Evolutionary conservation across 2,888 invertebrate species (phyloP).

Genomic region (Spodoptera exigua): DNA sequence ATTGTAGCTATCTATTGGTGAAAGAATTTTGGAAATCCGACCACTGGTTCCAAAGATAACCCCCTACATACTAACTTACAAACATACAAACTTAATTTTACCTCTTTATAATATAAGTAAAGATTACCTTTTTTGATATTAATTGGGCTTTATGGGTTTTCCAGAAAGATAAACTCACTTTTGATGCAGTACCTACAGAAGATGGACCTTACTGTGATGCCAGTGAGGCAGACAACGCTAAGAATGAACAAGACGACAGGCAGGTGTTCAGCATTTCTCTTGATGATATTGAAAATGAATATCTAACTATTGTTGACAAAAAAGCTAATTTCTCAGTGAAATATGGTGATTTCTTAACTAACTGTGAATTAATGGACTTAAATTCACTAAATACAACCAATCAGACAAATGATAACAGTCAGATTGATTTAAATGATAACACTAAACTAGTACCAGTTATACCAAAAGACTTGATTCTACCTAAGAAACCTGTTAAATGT

Average conservation of each 20-base stretch:
- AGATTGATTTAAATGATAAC: conserved; percentile 11
- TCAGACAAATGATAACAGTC: conserved; percentile 48
- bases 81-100: too few relatives aligned
- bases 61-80: too few relatives aligned
- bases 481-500: conserved; percentile 18
- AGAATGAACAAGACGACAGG: conserved; percentile 45
- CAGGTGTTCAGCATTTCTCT: conserved; percentile 68
- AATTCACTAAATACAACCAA: conserved; percentile 42
- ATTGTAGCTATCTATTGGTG: too few relatives aligned
- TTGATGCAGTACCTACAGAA: conserved; percentile 88
- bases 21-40: too few relatives aligned
- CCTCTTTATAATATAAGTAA: too few relatives aligned
- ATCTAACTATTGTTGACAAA: conserved; percentile 70
- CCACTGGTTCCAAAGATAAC: too few relatives aligned
- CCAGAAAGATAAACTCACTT: conserved; percentile 87
- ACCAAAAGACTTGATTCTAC: conserved; percentile 2
- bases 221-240: conserved; percentile 50
- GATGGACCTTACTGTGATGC: conserved; percentile 79
- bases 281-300: conserved; percentile 81
- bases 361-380: conserved; percentile 69
- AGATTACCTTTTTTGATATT: too few relatives aligned
- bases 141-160: conserved; percentile 49
- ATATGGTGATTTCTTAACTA: conserved; percentile 82
- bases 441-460: neutral
- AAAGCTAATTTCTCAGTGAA: conserved; percentile 77